Evolutionary conservation across 2,113 vertebrate genomes (phyloP).

Genomic region (mouse (Mus musculus)): DNA sequence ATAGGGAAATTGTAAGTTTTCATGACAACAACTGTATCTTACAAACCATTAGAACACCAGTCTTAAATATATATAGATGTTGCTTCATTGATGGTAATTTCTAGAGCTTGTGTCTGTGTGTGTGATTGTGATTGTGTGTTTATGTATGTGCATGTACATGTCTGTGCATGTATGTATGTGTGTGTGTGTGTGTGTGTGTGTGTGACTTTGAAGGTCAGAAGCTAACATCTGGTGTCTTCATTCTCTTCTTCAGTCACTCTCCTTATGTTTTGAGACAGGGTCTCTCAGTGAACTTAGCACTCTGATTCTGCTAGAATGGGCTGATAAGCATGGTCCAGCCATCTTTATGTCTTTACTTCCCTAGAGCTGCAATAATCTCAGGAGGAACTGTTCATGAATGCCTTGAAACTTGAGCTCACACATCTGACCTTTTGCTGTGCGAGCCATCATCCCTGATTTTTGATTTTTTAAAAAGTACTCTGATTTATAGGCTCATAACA

Average conservation of each 20-base stretch:
- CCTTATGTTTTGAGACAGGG: not conserved
- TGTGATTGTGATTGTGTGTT: not conserved
- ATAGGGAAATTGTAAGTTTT: not conserved
- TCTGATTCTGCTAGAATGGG: not conserved
- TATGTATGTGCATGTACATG: not conserved
- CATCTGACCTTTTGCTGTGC: not conserved
- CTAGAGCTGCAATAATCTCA: not conserved
- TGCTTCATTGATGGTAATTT: not conserved
- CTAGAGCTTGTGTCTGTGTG: not conserved
- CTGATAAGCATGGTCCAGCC: not conserved
- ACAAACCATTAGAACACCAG: not conserved
- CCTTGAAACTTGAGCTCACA: not conserved
- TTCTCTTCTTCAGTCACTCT: not conserved
- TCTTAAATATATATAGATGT: not conserved
- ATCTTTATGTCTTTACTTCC: not conserved
- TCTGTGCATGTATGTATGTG: not conserved
- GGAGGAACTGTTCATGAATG: not conserved
- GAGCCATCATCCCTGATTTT: not conserved
- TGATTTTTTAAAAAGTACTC: slow-evolving; percentile 21
- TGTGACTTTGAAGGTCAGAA: not conserved
- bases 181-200: not conserved
- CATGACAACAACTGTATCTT: not conserved
- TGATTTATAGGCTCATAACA: too few relatives aligned
- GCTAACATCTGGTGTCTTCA: not conserved
- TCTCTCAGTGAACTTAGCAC: not conserved